Evolutionary conservation across 30 jellyfish, hydroid and myxozoan species (phyloP).

Genomic region (Cassiopea xamachana): DNA sequence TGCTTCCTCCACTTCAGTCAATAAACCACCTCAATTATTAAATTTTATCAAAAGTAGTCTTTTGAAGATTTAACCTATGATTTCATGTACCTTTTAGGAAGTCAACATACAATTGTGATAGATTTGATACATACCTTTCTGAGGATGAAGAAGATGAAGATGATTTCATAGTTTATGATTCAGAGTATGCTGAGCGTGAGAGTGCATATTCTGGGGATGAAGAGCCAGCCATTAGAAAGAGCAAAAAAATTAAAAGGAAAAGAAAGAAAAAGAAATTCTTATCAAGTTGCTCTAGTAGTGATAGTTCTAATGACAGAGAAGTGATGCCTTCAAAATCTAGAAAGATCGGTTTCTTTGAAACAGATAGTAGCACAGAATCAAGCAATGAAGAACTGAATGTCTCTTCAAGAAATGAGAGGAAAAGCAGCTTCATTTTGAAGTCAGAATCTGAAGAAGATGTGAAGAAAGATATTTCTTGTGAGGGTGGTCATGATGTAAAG

Average conservation of each 20-base stretch:
- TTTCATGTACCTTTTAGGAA: conserved; percentile 4
- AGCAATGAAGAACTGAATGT: conserved; percentile 25
- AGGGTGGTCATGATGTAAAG: neutral
- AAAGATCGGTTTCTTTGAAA: neutral
- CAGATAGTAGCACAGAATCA: conserved; percentile 31
- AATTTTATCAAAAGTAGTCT: neutral
- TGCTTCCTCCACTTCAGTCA: too few species aligned
- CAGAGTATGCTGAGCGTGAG: conserved; percentile 36
- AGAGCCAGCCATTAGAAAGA: neutral
- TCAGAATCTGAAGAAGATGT: conserved; percentile 37
- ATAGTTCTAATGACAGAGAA: neutral
- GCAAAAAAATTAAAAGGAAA: neutral
- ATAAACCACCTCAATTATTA: too few species aligned
- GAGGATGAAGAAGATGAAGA: conserved; percentile 27
- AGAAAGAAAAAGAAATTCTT: neutral
- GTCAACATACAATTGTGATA: conserved; percentile 47
- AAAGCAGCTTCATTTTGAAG: conserved; percentile 2
- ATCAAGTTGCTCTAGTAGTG: conserved; percentile 21
- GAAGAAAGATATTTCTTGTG: neutral
- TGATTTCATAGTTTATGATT: conserved; percentile 53
- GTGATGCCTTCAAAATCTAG: neutral
- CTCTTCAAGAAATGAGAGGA: conserved; percentile 15
- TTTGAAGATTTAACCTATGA: neutral
- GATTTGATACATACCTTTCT: conserved; percentile 36
- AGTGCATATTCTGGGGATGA: conserved; percentile 27